phyloP scores from a whole-genome alignment of 2,888 invertebrate species.

The Balanococcus diminutus region DNA sequence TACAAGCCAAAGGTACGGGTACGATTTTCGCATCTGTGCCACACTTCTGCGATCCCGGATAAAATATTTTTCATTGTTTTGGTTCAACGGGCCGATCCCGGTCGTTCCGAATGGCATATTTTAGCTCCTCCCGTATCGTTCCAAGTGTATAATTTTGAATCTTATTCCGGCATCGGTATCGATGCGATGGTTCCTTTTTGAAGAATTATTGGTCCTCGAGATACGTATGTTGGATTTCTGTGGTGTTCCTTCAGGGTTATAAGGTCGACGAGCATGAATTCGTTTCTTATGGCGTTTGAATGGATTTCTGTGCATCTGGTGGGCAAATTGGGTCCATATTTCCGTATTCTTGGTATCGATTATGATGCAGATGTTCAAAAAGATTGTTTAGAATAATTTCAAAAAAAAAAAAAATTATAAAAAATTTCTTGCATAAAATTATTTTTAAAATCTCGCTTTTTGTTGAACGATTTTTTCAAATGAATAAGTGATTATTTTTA shows the following conservation, averaged over 20 bases:
- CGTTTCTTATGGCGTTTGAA: background rate
- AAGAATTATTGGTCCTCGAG: background rate
- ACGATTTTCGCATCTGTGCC: background rate
- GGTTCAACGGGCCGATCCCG: background rate
- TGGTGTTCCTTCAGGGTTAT: background rate
- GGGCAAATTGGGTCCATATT: no score
- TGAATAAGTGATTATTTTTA: no score
- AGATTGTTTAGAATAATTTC: no score
- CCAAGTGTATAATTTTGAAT: background rate
- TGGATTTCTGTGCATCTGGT: no score
- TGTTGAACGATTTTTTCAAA: no score
- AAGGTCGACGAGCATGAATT: background rate
- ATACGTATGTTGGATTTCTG: no score
- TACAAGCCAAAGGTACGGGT: no score
- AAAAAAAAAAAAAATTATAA: no score
- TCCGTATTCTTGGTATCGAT: no score
- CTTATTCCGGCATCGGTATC: background rate
- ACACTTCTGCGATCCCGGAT: background rate
- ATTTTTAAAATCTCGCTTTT: no score
- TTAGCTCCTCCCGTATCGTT: background rate
- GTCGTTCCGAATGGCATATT: background rate
- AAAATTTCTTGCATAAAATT: no score
- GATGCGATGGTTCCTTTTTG: background rate
- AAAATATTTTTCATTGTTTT: constrained; percentile 12
- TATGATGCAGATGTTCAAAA: no score